Evolutionary conservation across 2,888 invertebrate genomes (phyloP).

Genomic region (Nowickia ferox): DNA sequence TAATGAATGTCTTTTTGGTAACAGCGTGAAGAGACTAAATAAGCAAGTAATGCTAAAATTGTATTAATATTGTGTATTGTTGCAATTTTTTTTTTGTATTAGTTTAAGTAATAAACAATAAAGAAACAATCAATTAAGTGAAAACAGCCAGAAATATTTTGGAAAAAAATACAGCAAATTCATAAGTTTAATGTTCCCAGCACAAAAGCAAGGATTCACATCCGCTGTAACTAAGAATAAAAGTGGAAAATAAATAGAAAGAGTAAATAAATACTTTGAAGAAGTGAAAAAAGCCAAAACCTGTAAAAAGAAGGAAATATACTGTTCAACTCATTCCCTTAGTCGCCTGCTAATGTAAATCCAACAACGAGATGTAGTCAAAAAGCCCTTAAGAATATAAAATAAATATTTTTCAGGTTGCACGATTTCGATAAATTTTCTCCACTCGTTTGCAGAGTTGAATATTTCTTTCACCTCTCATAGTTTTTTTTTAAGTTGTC

Average conservation of each 20-base stretch:
- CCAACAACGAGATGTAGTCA: too few species aligned
- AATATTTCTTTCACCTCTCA: too few species aligned
- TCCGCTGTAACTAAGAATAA: neutral
- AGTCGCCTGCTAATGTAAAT: too few species aligned
- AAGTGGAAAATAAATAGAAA: neutral
- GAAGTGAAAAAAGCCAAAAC: neutral
- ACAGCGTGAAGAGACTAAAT: conserved; percentile 10
- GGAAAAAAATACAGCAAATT: neutral
- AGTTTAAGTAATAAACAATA: conserved; percentile 8
- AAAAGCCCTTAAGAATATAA: too few species aligned
- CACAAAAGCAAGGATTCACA: neutral
- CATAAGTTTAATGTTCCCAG: neutral
- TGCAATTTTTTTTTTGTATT: conserved; percentile 5
- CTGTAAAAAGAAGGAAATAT: too few species aligned
- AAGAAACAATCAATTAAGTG: conserved; percentile 11
- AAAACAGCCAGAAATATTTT: conserved; percentile 5
- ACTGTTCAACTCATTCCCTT: too few species aligned
- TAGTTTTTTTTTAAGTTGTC: too few species aligned
- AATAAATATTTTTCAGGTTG: too few species aligned
- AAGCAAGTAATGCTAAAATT: conserved; percentile 47
- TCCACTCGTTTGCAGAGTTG: too few species aligned
- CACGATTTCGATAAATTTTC: too few species aligned
- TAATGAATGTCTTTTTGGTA: neutral
- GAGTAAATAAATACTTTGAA: neutral
- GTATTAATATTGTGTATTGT: conserved; percentile 47